Evolutionary conservation across 1,140 invertebrate genomes (phyloP), one percentile per base, ranked within the genome.

Genomic region (Panulirus ornatus): DNA sequence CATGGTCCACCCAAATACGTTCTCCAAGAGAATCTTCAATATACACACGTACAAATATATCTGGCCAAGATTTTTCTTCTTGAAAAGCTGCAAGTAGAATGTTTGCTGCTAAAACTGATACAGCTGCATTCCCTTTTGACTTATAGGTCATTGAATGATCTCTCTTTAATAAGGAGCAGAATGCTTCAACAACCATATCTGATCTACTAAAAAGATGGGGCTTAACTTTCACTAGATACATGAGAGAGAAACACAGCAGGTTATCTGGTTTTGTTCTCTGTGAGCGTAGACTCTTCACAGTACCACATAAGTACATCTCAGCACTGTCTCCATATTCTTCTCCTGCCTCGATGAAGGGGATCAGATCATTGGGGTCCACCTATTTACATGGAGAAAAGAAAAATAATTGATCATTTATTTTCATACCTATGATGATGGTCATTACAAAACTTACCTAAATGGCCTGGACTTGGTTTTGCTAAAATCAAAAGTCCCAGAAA

Each of bases 11-110:
- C 98, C 98, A 99, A 83, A 97, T 95, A 79, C 98, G 94, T 93
- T 99, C 98, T 78, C 97, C 97, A 0, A 98, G 93, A 3, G 98
- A 97, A 95, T 99, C 98, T 93, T 99, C 98, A 84, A 99, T 96
- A 93, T 98, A 99, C 19, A 94, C 94, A 93, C 95, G 95, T 6
- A 95, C 93, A 94, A 95, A 95, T 73, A 93, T 92, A 92, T 95
- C 94, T 42, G 95, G 95, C 95, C 95, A 95, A 58, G 93, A 94
- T 36, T 92, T 92, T 91, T 95, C 95, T 78, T 95, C 97, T 66
- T 96, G 94, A 94, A 97, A 98, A 19, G 96, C 97, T 91, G 96
- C 95, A 93, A 97, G 95, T 27, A 99, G 94, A 91, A 99, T 95
- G 94, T 98, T 98, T 84, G 97, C 96, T 51, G 97, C 97, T 16